Conservation (phyloP, 2,888 invertebrate genomes). For the Chrysolina oricalcia region DNA sequence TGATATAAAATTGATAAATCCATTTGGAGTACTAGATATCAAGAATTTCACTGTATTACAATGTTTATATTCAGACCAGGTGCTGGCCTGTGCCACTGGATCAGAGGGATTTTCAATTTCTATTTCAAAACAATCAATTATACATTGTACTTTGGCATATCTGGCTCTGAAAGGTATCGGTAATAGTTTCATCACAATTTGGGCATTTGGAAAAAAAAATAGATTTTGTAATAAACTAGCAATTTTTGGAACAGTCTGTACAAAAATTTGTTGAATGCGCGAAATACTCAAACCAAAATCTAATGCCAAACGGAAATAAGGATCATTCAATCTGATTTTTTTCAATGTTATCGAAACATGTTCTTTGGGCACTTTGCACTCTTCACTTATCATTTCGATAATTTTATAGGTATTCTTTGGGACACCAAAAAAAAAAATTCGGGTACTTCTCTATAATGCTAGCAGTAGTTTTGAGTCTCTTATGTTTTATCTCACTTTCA, state of each 20-base stretch:
- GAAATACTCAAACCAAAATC: not conserved
- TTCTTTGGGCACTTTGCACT: not conserved
- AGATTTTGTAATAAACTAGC: too few species aligned
- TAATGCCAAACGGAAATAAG: not conserved
- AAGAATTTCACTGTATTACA: slow-evolving; percentile 62
- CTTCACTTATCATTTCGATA: not conserved
- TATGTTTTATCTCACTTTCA: not conserved
- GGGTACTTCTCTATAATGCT: not conserved
- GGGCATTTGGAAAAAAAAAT: not conserved
- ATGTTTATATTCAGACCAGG: slow-evolving; percentile 62
- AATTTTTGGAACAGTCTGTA: too few species aligned
- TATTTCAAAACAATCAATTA: slow-evolving; percentile 56
- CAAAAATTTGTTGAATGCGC: not conserved
- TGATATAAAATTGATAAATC: slow-evolving; percentile 57
- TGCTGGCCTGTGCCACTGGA: slow-evolving; percentile 56
- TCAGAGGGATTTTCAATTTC: slow-evolving; percentile 57
- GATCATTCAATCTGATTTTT: not conserved
- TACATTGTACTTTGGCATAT: not conserved
- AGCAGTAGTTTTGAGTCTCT: not conserved
- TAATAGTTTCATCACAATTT: not conserved
- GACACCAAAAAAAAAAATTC: not conserved
- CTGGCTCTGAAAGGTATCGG: not conserved
- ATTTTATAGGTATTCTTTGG: not conserved
- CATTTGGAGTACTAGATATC: slow-evolving; percentile 58
- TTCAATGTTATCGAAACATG: not conserved